Evolutionary conservation across 2,797 vertebrate species (phyloP), one percentile per base, ranked within the genome.

Genomic region (Centroberyx gerrardi): DNA sequence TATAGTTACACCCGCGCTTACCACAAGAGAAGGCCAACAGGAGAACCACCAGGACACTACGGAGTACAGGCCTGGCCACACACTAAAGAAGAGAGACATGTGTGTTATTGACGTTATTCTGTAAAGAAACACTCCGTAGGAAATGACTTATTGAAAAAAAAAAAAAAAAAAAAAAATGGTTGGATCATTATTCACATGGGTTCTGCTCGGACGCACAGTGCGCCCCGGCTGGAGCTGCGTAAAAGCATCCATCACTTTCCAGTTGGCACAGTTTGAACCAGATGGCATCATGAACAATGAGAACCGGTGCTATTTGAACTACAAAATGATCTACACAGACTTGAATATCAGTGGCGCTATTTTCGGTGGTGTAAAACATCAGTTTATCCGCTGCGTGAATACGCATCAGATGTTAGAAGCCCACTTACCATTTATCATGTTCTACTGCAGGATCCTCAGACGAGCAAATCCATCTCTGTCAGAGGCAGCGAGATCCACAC

Each of bases 401-500:
- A 48, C 56, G 78, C 82, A 66, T 48, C 51, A 59, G 15, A 61
- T 22, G 22, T 59, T 3, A n/a, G 59, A 71, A 6, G 14, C 22
- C 14, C 49, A 81, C 92, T 81, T 81, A 95, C 94, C 95, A 95
- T 96, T 95, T 93, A 94, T 93, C 93, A 94, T 90, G 82, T 86
- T 90, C 79, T 91, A 81, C 68, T 55, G 85, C 86, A 52, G 88
- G 88, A 84, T 74, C 91, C 68, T 91, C 89, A 87, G 64, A 82
- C 72, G 72, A 87, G 74, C 65, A 82, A 87, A 90, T 75, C 74
- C 88, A 89, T 92, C 75, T 84, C 84, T 61, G 65, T 68, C 70
- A 71, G 82, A 49, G 53, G 42, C 83, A 74, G 68, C 44, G 56
- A 80, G 74, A 74, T 79, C 83, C 81, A 31, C 60, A 14, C 28